Conservation (phyloP, 1,140 invertebrate species). For the Drosophila busckii region DNA sequence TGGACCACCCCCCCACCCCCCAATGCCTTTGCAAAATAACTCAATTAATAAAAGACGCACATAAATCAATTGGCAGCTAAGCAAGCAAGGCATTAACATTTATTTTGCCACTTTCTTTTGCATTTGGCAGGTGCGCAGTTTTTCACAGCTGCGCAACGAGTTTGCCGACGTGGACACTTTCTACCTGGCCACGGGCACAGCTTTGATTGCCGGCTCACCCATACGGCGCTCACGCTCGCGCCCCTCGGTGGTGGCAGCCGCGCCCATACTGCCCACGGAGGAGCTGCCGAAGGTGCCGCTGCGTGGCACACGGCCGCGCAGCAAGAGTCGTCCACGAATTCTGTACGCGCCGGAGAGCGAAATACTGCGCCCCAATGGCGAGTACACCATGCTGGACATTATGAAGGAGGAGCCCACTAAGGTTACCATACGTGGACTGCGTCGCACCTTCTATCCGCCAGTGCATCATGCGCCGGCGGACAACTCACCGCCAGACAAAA, state of each 20-base stretch:
- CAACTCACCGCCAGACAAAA: constrained; percentile 91
- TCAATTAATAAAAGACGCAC: constrained; percentile 32
- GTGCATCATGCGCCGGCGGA: constrained; percentile 89
- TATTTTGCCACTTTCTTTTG: constrained; percentile 71
- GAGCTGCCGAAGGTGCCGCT: constrained; percentile 75
- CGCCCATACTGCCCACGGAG: constrained; percentile 81
- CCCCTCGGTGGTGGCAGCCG: constrained; percentile 72
- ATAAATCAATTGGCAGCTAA: constrained; percentile 28
- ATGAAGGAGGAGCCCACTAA: constrained; percentile 90
- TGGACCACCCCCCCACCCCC: background rate
- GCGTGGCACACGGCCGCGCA: constrained; percentile 84
- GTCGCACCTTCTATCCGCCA: constrained; percentile 92
- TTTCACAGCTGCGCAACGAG: constrained; percentile 93
- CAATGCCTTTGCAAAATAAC: constrained; percentile 35
- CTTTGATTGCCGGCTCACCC: constrained; percentile 81
- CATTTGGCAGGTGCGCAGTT: constrained; percentile 85
- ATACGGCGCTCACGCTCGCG: constrained; percentile 86
- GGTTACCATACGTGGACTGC: constrained; percentile 90
- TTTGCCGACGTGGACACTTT: constrained; percentile 95
- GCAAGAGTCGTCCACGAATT: constrained; percentile 88
- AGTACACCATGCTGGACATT: constrained; percentile 90
- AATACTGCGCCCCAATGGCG: constrained; percentile 83
- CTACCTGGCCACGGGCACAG: constrained; percentile 85
- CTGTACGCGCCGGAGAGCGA: constrained; percentile 89
- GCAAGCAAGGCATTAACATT: constrained; percentile 35